Conservation (phyloP, 2,113 vertebrate genomes). For the Otolemur garnettii region DNA sequence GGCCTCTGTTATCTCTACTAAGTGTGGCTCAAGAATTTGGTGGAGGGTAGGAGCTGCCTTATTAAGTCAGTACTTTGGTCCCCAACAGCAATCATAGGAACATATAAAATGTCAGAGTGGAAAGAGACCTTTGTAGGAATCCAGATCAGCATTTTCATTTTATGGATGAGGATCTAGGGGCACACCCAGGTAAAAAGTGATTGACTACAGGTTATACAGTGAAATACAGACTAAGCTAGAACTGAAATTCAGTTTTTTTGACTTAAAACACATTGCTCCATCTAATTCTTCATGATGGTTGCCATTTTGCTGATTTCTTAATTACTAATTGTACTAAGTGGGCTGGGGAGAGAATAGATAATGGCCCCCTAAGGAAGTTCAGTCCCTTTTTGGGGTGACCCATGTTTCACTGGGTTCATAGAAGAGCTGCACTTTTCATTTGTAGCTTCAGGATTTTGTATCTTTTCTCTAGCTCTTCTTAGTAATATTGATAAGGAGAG, state of each 20-base stretch:
- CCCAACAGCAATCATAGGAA: neutral
- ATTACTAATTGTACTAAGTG: neutral
- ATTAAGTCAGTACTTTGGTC: slow-evolving; percentile 4
- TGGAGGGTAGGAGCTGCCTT: neutral
- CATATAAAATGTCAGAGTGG: slow-evolving; percentile 31
- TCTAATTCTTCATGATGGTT: slow-evolving; percentile 24
- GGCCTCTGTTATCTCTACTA: neutral
- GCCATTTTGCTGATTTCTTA: neutral
- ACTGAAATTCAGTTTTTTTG: neutral
- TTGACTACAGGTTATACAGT: neutral
- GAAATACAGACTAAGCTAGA: neutral
- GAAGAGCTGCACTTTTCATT: neutral
- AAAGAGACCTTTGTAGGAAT: neutral
- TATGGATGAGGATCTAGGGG: neutral
- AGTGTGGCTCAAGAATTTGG: slow-evolving; percentile 1
- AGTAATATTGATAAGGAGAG: neutral
- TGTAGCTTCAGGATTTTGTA: neutral
- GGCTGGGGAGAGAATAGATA: neutral
- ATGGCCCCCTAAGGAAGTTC: neutral
- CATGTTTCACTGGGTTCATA: neutral
- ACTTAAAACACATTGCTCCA: neutral
- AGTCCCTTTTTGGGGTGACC: neutral
- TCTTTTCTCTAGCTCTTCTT: slow-evolving; percentile 4
- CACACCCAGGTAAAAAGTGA: neutral
- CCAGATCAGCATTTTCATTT: neutral